Evolutionary conservation across 2,113 vertebrate species (phyloP).

Genomic region (Albula glossodonta): DNA sequence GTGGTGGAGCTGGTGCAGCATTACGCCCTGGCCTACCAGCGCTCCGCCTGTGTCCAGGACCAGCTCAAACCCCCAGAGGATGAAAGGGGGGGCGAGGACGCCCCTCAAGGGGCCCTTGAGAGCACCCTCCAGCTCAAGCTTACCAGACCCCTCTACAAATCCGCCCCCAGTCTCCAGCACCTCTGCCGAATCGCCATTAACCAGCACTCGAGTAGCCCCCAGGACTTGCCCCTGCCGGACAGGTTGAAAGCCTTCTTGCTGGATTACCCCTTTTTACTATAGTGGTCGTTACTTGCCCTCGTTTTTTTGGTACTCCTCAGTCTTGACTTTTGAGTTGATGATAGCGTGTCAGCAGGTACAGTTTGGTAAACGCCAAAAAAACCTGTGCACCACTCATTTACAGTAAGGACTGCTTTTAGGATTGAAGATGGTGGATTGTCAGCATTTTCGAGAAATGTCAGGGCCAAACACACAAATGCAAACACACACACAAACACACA

Average conservation of each 20-base stretch:
- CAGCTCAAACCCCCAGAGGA: not conserved
- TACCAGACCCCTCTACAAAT: conserved; percentile 38
- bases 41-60: not conserved
- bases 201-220: conserved; percentile 33
- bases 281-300: not conserved
- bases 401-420: not conserved
- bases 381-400: not conserved
- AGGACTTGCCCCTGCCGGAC: conserved; percentile 43
- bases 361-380: not conserved
- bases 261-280: conserved; percentile 51
- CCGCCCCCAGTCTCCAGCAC: conserved; percentile 45
- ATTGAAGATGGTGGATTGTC: not conserved
- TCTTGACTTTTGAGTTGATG: not conserved
- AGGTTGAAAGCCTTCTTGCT: conserved; percentile 46
- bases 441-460: not conserved
- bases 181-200: conserved; percentile 49
- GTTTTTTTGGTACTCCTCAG: not conserved
- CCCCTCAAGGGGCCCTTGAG: not conserved
- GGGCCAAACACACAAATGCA: not conserved
- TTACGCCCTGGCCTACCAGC: conserved; percentile 42
- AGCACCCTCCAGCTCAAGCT: conserved; percentile 46
- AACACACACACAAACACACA: too few species aligned
- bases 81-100: not conserved
- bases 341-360: not conserved
- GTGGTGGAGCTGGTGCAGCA: conserved; percentile 52